Evolutionary conservation across 2,797 vertebrate species (phyloP).

Genomic region (Acanthopagrus latus): DNA sequence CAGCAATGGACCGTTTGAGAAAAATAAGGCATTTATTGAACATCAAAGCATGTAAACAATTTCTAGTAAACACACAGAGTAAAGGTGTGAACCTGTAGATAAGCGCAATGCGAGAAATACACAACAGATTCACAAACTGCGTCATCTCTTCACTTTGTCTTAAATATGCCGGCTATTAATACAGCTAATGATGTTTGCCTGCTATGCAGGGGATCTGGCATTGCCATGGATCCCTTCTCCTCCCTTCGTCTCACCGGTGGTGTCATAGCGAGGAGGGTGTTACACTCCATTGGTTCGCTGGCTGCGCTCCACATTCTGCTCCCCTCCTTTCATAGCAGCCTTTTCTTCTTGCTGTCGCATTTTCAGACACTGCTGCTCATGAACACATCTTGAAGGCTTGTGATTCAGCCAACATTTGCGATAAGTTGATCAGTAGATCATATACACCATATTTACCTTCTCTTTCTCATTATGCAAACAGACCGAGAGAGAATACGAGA

Average conservation of each 20-base stretch:
- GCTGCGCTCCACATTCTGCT: constrained; percentile 41
- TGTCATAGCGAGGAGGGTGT: constrained; percentile 64
- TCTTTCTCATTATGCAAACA: neutral
- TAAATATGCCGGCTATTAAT: constrained; percentile 25
- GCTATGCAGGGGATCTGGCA: constrained; percentile 37
- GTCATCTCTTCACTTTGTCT: constrained; percentile 15
- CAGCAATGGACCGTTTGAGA: no score
- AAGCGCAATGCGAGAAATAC: neutral
- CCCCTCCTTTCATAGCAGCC: constrained; percentile 18
- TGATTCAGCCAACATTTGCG: constrained; percentile 17
- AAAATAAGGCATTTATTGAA: no score
- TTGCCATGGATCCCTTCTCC: constrained; percentile 36
- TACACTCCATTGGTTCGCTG: constrained; percentile 78
- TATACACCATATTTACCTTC: no score
- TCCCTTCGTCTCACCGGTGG: constrained; percentile 36
- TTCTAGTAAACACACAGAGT: no score
- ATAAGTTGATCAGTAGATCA: no score
- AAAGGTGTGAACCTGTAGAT: no score
- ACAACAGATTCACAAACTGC: neutral
- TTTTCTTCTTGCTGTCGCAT: constrained; percentile 11
- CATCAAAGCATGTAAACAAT: no score
- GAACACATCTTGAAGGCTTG: constrained; percentile 10
- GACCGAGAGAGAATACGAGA: constrained; percentile 6
- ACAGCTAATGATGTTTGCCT: constrained; percentile 43
- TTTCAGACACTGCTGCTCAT: constrained; percentile 15